Conservation (phyloP, 2,797 vertebrate genomes). For the Ptychobarbus kaznakovi region DNA sequence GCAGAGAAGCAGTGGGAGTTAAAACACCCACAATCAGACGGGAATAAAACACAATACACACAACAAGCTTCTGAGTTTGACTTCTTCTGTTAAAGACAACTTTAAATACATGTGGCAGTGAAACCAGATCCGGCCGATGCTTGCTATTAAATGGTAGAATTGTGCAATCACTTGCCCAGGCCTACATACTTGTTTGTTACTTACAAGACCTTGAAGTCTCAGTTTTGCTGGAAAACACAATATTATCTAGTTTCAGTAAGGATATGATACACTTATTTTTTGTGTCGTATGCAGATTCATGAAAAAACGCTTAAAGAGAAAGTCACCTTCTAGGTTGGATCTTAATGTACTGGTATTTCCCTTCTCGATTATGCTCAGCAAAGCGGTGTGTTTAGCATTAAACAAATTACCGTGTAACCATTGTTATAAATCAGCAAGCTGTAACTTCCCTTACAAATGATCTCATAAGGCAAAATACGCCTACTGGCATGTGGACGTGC, state of each 20-base stretch:
- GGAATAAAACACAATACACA: conserved; percentile 35
- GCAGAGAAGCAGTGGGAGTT: conserved; percentile 38
- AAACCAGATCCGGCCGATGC: not conserved
- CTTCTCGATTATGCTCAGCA: not conserved
- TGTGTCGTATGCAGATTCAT: not conserved
- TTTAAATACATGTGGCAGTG: not conserved
- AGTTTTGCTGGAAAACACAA: not conserved
- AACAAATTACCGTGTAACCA: conserved; percentile 12
- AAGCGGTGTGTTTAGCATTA: conserved; percentile 22
- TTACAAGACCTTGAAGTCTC: not conserved
- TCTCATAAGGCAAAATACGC: not conserved
- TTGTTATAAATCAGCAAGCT: not conserved
- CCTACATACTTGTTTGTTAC: not conserved
- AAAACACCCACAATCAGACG: conserved; percentile 31
- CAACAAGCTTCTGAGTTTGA: conserved; percentile 12
- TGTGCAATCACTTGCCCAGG: not conserved
- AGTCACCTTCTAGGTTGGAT: not conserved
- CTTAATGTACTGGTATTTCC: conserved; percentile 23
- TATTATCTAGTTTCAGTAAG: not conserved
- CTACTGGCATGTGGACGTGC: not conserved
- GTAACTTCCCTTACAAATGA: not conserved
- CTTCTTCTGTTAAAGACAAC: not conserved
- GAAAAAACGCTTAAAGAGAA: not conserved
- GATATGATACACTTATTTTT: not conserved
- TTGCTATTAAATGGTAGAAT: not conserved